Base-by-base conservation (phyloP, 1,140 invertebrate species). In the Neelides sp. region DNA sequence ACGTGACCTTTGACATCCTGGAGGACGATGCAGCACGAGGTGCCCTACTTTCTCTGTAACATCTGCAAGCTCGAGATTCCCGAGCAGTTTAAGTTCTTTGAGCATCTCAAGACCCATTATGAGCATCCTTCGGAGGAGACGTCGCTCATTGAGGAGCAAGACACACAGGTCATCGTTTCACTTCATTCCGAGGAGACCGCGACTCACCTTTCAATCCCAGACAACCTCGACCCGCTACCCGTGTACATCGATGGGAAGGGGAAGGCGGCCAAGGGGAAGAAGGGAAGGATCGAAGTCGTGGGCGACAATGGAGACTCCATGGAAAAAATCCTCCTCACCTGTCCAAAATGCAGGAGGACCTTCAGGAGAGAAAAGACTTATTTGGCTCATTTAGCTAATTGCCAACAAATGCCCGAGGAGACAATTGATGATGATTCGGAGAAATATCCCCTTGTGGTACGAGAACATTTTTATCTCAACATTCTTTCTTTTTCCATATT, bases 41-140 rank as follows among this genome's bases (percentile, higher is more conserved):
- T n/a, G n/a, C n/a, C n/a, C n/a, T n/a, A n/a, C 34, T 82, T 78
- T 56, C 71, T 71, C 45, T 84, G 82, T 63, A 78, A 83, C 65
- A 65, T 83, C 4, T 84, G 82, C 62, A 71, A 69, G 23, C 73
- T 71, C 53, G 70, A 66, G 22, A 78, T 78, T 62, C 71, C 69
- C 10, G 77, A 78, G 48, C 83, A 86, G 61, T 66, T 84, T 5
- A 76, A 76, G 64, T 86, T 86, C 67, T 86, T 82, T 65, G 80
- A 83, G 61, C 83, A 86, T 65, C 67, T 86, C 5, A 83, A 83
- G 68, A 66, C 72, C 35, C 83, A 86, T 65, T 86, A 86, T 66
- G 83, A 85, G 62, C 28, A 5, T 8, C n/a, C 28, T 8, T 32
- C 36, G 20, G 17, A 24, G 50, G 24, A 55, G 44, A 52, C 19